Percentiles rank a stretch among this genome's conserved stretches.
phyloP scores from a whole-genome alignment of 2,113 vertebrate species.

The Lampris incognitus region DNA sequence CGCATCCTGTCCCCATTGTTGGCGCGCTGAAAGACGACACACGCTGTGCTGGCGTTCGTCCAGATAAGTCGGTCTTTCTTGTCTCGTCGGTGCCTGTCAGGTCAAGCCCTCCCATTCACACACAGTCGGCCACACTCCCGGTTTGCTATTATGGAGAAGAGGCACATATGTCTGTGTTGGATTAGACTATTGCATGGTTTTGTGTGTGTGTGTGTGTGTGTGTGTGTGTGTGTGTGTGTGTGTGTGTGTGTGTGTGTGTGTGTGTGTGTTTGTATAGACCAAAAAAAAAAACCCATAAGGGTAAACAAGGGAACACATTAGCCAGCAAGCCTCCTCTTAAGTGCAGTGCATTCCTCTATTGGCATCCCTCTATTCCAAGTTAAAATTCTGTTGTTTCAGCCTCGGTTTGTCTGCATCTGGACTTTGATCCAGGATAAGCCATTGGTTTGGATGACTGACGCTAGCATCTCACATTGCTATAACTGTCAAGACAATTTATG shows the following conservation, averaged over 20 bases:
- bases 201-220: slow-evolving; percentile 30
- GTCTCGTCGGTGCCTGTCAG: slow-evolving; percentile 11
- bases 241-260: neutral
- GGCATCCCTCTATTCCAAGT: too few species aligned
- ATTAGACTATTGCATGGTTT: slow-evolving; percentile 49
- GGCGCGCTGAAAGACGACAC: neutral
- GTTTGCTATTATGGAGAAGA: slow-evolving; percentile 13
- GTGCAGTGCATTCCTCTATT: too few species aligned
- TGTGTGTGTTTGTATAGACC: too few species aligned
- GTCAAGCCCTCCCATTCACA: slow-evolving; percentile 13
- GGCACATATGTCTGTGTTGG: slow-evolving; percentile 45
- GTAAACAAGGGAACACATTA: too few species aligned
- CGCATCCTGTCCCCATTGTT: neutral
- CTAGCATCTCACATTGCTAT: neutral
- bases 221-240: slow-evolving; percentile 23
- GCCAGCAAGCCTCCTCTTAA: too few species aligned
- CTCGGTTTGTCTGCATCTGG: too few species aligned
- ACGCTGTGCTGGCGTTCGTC: slow-evolving; percentile 7
- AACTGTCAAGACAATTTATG: neutral
- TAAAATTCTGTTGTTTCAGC: too few species aligned
- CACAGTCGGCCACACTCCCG: slow-evolving; percentile 6
- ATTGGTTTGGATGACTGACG: too few species aligned
- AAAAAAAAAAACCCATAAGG: too few species aligned
- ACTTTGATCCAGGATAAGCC: too few species aligned
- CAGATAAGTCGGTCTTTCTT: slow-evolving; percentile 9